Conservation (phyloP, 2,797 vertebrate genomes). For the Rhabdomys pumilio region DNA sequence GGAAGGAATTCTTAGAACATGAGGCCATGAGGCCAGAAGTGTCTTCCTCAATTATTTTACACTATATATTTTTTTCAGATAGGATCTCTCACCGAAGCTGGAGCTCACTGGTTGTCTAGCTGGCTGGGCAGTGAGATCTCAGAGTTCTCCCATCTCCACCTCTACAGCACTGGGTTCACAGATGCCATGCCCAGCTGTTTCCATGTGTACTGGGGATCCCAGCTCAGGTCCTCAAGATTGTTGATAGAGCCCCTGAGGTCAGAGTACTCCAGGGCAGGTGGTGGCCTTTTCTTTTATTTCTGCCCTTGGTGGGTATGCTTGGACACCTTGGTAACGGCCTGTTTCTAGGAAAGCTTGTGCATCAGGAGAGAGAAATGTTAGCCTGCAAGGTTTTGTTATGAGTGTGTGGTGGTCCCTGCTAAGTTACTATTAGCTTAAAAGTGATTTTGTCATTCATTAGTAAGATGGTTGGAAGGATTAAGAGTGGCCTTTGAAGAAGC, state of each 20-base stretch:
- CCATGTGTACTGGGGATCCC: neutral
- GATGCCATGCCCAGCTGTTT: neutral
- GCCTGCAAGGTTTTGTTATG: neutral
- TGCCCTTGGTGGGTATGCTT: neutral
- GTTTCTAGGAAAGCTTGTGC: neutral
- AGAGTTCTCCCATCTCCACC: neutral
- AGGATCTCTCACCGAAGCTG: neutral
- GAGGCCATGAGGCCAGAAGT: neutral
- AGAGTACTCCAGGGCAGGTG: neutral
- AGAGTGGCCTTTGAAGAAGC: neutral
- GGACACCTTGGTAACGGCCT: neutral
- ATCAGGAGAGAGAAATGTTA: neutral
- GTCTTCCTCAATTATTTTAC: neutral
- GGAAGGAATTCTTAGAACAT: neutral
- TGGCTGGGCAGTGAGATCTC: neutral
- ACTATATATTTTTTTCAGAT: neutral
- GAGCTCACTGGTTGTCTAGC: neutral
- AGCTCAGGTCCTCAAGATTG: neutral
- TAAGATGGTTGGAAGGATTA: neutral
- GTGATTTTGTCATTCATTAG: neutral
- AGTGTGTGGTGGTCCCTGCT: neutral
- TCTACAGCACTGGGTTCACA: neutral
- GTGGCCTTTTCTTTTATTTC: neutral
- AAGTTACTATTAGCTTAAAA: neutral
- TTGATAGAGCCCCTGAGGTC: neutral